Evolutionary conservation across 2,888 invertebrate species (phyloP).

Genomic region (Eilema sororculum): DNA sequence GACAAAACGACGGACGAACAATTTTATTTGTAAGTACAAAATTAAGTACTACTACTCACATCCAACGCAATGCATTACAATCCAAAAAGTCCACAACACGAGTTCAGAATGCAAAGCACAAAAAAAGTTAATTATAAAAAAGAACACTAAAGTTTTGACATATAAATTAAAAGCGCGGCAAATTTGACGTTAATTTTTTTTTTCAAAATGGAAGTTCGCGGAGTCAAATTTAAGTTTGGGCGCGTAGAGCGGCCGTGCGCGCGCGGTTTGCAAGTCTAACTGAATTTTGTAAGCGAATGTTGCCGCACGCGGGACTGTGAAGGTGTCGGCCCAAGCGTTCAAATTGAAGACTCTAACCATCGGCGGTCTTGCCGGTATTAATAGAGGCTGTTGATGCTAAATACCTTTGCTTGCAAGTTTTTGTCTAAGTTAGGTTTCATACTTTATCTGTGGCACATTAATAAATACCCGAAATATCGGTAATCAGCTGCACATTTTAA

Average conservation of each 20-base stretch:
- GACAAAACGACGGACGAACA: conserved; percentile 74
- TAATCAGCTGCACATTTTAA: not conserved
- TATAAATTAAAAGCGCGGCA: conserved; percentile 49
- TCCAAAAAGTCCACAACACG: conserved; percentile 77
- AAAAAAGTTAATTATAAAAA: conserved; percentile 52
- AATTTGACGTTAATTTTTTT: conserved; percentile 53
- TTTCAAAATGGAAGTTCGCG: conserved; percentile 62
- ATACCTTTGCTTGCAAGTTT: conserved; percentile 29
- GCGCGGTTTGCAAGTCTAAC: conserved; percentile 80
- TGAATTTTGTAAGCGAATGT: conserved; percentile 82
- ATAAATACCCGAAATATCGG: not conserved
- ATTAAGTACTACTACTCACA: conserved; percentile 74
- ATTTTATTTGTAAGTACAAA: conserved; percentile 55
- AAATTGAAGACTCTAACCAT: conserved; percentile 56
- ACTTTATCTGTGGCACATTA: not conserved
- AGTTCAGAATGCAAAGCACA: conserved; percentile 61
- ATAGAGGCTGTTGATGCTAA: conserved; percentile 45
- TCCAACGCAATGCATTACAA: conserved; percentile 82
- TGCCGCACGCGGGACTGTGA: conserved; percentile 74
- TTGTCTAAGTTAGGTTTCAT: conserved; percentile 7
- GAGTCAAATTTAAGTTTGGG: conserved; percentile 79
- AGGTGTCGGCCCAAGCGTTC: conserved; percentile 72
- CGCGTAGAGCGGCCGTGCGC: conserved; percentile 82
- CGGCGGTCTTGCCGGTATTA: conserved; percentile 45
- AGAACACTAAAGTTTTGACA: conserved; percentile 38